A percentile compares a stretch with the other conserved stretches of the same genome.
Evolutionary conservation across 2,888 invertebrate genomes (phyloP).

Genomic region (Acanthosepion pharaonis): DNA sequence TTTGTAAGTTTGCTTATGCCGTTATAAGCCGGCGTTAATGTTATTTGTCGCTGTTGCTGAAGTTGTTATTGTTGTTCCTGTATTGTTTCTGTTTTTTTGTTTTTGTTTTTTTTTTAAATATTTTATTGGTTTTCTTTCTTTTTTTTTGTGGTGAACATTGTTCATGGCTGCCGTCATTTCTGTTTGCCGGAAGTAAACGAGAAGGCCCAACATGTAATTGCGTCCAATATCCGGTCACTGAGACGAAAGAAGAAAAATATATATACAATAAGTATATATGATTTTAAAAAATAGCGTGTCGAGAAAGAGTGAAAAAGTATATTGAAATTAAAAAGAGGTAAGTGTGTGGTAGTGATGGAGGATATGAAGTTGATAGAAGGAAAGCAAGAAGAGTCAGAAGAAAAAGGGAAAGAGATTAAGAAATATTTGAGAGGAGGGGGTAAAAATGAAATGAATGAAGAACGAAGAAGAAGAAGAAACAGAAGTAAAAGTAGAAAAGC

Average conservation of each 20-base stretch:
- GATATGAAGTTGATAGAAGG: not conserved
- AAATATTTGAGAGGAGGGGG: no score
- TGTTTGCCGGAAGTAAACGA: not conserved
- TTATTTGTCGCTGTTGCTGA: not conserved
- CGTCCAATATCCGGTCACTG: conserved; percentile 33
- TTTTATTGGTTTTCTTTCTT: not conserved
- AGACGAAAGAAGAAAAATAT: not conserved
- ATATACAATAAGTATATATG: not conserved
- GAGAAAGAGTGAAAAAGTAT: not conserved
- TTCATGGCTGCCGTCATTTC: conserved; percentile 15
- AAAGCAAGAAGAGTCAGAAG: not conserved
- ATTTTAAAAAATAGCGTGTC: not conserved
- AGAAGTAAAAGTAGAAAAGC: no score
- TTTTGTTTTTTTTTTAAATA: not conserved
- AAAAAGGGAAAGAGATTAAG: not conserved
- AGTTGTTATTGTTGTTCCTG: not conserved
- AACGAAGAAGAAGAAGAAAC: no score
- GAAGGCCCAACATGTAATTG: conserved; percentile 13
- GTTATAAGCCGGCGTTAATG: not conserved
- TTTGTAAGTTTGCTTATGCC: not conserved
- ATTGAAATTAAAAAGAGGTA: not conserved
- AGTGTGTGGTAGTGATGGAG: not conserved
- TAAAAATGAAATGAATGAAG: no score
- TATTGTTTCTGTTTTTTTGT: not conserved
- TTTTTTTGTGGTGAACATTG: not conserved